Evolutionary conservation across 2,888 invertebrate species (phyloP), one percentile per base, ranked within the genome.

Genomic region (Macrophya alboannulata): DNA sequence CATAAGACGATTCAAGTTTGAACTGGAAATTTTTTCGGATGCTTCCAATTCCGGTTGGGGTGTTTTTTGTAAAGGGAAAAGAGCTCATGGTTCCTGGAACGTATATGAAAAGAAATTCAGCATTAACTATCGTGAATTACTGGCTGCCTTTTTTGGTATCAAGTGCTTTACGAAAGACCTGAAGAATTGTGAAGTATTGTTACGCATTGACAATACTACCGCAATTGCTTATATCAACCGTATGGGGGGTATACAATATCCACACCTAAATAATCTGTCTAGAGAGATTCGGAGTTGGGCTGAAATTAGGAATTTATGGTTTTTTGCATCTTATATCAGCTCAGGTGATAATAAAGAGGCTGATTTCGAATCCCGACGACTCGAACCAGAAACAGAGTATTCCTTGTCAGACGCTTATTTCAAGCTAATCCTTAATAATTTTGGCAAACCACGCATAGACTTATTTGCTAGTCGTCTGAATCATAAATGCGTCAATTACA

Each of bases 381-480:
- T 86, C 10, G 84, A 87, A 48, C 17, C 72, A 1, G 87, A 85
- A 55, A 85, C 31, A 59, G 45, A 88, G 85, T 86, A 65, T 71
- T 74, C 84, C 74, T n/a, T 86, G 72, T 72, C 65, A 4, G 55
- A 82, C 6, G n/a, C 77, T 12, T 84, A 31, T 0, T 68, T 88
- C 48, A 17, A 77, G 55, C 48, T 71, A 31, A 85, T 85, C 45
- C 15, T 25, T 10, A 10, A n/a, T 55, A 17, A 9, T 4, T 76
- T 84, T 77, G 85, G 87, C 37, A 37, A 55, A 15, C 88, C 87
- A 10, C 87, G 87, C 40, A 89, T 88, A 37, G 89, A 90, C 72
- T 82, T 90, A 40, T 90, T 90, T 86, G 89, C 89, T 2, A 86
- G 86, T 55, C 62, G 86, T n/a, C 21, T 81, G 43, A 91, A 90